Evolutionary conservation across 2,888 invertebrate genomes (phyloP).

Genomic region (Lithophane socia): DNA sequence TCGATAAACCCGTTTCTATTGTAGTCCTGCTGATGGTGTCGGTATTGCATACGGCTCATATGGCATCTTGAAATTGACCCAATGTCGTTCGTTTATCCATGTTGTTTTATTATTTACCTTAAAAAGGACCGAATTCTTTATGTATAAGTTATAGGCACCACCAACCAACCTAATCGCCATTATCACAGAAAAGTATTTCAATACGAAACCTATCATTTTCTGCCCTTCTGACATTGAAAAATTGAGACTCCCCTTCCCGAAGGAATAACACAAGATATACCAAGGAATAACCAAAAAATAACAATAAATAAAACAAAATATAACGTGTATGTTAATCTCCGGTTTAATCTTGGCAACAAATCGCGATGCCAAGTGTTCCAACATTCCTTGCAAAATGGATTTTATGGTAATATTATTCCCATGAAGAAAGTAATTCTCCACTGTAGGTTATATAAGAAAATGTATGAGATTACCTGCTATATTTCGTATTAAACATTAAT

Average conservation of each 20-base stretch:
- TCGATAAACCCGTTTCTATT: too few species aligned
- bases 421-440: conserved; percentile 77
- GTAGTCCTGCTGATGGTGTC: too few species aligned
- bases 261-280: conserved; percentile 45
- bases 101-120: background rate
- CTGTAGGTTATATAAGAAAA: conserved; percentile 68
- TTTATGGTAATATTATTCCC: conserved; percentile 85
- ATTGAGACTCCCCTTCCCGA: conserved; percentile 52
- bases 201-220: conserved; percentile 50
- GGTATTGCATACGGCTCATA: too few species aligned
- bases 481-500: conserved; percentile 60
- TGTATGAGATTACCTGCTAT: conserved; percentile 77
- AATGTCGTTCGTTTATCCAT: background rate
- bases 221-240: conserved; percentile 59
- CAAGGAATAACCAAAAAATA: conserved; percentile 39
- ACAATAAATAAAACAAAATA: conserved; percentile 70
- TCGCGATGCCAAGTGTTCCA: conserved; percentile 76
- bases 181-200: conserved; percentile 25
- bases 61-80: background rate
- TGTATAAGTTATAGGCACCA: too few species aligned
- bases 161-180: conserved; percentile 10
- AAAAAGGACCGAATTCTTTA: background rate
- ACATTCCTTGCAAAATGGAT: conserved; percentile 71
- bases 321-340: conserved; percentile 74
- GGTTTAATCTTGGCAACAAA: conserved; percentile 86